These are phyloP conservation scores for Morpho helenor DNA, from an alignment of 2,888 invertebrate genomes.

Conservation along the genomic window DNA sequence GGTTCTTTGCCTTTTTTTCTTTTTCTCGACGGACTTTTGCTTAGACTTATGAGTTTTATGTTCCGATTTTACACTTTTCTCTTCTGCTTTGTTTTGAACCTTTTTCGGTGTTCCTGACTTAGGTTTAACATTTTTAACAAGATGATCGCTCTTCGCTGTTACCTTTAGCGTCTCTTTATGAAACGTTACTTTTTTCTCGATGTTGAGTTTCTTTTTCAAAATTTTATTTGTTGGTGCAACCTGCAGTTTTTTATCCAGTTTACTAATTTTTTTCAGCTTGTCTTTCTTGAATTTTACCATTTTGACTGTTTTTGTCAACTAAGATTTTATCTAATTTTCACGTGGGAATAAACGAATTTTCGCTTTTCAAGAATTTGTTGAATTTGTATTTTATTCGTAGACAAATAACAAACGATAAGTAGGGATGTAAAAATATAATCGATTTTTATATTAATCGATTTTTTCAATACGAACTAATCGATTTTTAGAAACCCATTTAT, in stretches of 20 bases:
- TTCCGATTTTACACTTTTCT: slow-evolving; percentile 27
- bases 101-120: slow-evolving; percentile 41
- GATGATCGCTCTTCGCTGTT: slow-evolving; percentile 35
- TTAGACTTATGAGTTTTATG: slow-evolving; percentile 36
- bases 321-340: too few relatives aligned
- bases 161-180: slow-evolving; percentile 63
- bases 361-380: too few relatives aligned
- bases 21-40: slow-evolving; percentile 54
- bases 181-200: slow-evolving; percentile 56
- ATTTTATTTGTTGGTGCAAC: slow-evolving; percentile 46
- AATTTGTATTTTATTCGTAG: too few relatives aligned
- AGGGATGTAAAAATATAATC: too few relatives aligned
- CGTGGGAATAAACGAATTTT: too few relatives aligned
- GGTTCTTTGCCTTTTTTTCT: slow-evolving; percentile 60
- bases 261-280: slow-evolving; percentile 58
- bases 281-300: slow-evolving; percentile 69
- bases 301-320: slow-evolving; percentile 16
- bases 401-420: too few relatives aligned
- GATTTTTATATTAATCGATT: too few relatives aligned
- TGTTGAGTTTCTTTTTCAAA: slow-evolving; percentile 62
- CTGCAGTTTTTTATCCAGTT: slow-evolving; percentile 52
- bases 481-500: too few relatives aligned
- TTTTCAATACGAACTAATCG: too few relatives aligned
- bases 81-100: slow-evolving; percentile 34
- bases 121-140: slow-evolving; percentile 46